phyloP scores from a whole-genome alignment of 2,888 invertebrate species.

The Synanthedon myopaeformis region DNA sequence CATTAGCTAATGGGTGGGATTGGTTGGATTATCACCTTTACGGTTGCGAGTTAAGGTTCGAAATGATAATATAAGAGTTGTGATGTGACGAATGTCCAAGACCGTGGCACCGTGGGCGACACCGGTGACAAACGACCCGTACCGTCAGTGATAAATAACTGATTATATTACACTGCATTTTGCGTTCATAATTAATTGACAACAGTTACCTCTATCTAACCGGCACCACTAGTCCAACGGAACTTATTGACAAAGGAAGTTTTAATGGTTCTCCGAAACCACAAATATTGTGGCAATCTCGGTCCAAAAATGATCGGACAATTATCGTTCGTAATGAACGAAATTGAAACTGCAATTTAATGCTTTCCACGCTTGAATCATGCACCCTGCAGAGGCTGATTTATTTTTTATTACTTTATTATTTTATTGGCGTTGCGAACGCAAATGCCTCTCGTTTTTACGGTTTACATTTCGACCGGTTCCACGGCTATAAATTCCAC shows the following conservation, averaged over 20 bases:
- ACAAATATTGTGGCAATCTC: constrained; percentile 6
- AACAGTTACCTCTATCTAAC: constrained; percentile 38
- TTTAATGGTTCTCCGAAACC: constrained; percentile 12
- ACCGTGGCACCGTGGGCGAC: constrained; percentile 55
- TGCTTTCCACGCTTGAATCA: constrained; percentile 28
- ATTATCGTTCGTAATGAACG: constrained; percentile 32
- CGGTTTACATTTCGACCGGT: constrained; percentile 52
- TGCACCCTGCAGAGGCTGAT: constrained; percentile 39
- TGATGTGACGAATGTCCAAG: constrained; percentile 52
- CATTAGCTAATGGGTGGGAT: constrained; percentile 36
- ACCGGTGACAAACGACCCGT: constrained; percentile 62
- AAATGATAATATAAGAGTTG: constrained; percentile 19
- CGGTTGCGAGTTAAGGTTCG: constrained; percentile 30
- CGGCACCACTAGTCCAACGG: constrained; percentile 30
- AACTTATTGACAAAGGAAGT: constrained; percentile 31
- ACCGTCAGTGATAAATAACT: constrained; percentile 66
- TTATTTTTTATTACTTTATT: constrained; percentile 54
- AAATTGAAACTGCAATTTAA: constrained; percentile 37
- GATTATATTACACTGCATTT: constrained; percentile 66
- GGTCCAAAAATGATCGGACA: constrained; percentile 15
- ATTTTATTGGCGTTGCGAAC: constrained; percentile 54
- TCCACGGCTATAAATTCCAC: constrained; percentile 43
- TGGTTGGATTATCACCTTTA: constrained; percentile 33
- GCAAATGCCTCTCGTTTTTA: constrained; percentile 52
- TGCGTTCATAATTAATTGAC: constrained; percentile 63